Evolutionary conservation across 2,113 vertebrate genomes (phyloP).

Genomic region (Callorhinus ursinus): DNA sequence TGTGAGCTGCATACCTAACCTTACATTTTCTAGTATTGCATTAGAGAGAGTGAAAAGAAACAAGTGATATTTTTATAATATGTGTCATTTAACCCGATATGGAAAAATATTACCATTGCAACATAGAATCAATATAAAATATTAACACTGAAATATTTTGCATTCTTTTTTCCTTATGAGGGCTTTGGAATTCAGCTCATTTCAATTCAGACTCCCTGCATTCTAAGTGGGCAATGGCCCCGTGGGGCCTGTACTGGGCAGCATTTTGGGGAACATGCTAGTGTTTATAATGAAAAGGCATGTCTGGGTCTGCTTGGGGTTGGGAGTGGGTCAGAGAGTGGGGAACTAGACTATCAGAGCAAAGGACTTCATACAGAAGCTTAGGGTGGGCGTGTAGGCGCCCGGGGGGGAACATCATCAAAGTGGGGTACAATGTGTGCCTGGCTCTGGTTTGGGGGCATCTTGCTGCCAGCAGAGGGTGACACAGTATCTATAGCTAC

Average conservation of each 20-base stretch:
- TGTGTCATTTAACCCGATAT: neutral
- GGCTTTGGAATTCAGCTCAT: neutral
- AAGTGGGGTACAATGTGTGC: neutral
- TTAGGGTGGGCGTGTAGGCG: neutral
- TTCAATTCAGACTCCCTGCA: accelerated
- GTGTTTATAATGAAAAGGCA: neutral
- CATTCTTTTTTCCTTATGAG: neutral
- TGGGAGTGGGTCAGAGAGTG: neutral
- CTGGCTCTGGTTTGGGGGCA: neutral
- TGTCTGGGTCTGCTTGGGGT: neutral
- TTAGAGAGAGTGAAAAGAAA: neutral
- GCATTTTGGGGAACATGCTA: neutral
- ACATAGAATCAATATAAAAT: neutral
- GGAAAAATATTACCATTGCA: neutral
- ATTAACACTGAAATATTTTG: neutral
- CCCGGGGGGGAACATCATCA: neutral
- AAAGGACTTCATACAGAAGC: accelerated
- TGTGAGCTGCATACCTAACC: accelerated
- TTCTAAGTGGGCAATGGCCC: neutral
- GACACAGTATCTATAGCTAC: neutral
- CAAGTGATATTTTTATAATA: neutral
- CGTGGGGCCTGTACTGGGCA: neutral
- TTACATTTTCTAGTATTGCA: neutral
- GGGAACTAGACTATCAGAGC: neutral
- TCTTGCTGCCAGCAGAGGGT: neutral